Percentiles rank a stretch among this genome's conserved stretches.
Evolutionary conservation across 2,797 vertebrate species (phyloP).

Genomic region (Antennarius maculatus): DNA sequence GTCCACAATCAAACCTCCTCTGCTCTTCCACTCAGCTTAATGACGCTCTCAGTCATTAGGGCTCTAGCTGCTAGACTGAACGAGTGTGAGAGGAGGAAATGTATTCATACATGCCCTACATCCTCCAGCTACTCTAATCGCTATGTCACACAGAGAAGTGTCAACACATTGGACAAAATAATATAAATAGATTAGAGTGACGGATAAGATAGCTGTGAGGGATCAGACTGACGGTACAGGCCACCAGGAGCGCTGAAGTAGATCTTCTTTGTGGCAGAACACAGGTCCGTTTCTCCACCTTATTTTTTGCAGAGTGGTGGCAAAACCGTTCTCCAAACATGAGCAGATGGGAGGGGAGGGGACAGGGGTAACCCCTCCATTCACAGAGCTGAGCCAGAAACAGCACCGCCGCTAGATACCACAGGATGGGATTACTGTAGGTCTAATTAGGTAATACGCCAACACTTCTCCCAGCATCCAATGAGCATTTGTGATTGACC

Average conservation of each 20-base stretch:
- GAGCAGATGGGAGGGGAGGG: conserved; percentile 64
- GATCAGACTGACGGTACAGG: conserved; percentile 57
- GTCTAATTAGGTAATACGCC: conserved; percentile 74
- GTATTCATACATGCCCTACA: conserved; percentile 74
- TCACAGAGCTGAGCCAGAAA: conserved; percentile 65
- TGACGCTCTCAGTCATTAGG: conserved; percentile 66
- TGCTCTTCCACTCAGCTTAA: conserved; percentile 67
- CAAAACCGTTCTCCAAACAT: conserved; percentile 48
- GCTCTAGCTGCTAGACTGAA: conserved; percentile 64
- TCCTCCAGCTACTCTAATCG: conserved; percentile 74
- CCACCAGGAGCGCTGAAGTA: conserved; percentile 45
- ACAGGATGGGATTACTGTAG: conserved; percentile 74
- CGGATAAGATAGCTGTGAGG: conserved; percentile 69
- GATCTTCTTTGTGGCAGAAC: conserved; percentile 68
- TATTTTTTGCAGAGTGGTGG: conserved; percentile 70
- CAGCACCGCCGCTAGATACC: conserved; percentile 67
- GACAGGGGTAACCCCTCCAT: conserved; percentile 59
- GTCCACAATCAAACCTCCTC: conserved; percentile 46
- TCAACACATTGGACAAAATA: conserved; percentile 59
- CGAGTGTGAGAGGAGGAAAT: conserved; percentile 65
- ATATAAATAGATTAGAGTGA: conserved; percentile 72
- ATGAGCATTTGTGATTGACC: conserved; percentile 31
- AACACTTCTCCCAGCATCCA: conserved; percentile 45
- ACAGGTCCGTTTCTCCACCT: conserved; percentile 65
- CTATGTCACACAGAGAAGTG: conserved; percentile 65